Evolutionary conservation across 1,140 invertebrate genomes (phyloP), one percentile per base, ranked within the genome.

Genomic region (Drosophila obscura): DNA sequence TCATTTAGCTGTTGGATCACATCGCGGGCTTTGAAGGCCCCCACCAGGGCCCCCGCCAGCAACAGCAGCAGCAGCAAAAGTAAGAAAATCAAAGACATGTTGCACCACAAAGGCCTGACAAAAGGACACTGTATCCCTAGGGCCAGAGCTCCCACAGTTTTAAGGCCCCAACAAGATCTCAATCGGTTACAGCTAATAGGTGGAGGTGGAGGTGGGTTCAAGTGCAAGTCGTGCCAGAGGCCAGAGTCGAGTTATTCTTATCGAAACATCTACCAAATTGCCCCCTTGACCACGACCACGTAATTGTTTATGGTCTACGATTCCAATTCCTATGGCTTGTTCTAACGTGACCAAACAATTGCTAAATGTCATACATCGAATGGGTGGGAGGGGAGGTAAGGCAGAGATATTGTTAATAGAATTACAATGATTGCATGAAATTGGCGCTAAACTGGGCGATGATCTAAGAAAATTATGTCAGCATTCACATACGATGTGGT

Each of bases 401-500:
- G 44, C 44, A 55, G 44, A 74, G 60, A 75, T 68, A 77, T 63
- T 77, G 57, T 61, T 77, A 69, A 69, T 69, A 69, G 68, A 69
- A 78, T 73, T 73, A 73, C 58, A 72, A 39, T 65, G 65, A 79
- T 67, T 78, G 69, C 60, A 74, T 64, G 71, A 39, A 77, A 77
- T 64, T 74, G 50, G 63, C 67, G 73, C 67, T 77, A 68, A 81
- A 57, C 63, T 77, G 60, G 67, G 63, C 68, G 73, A 63, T 82
- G 73, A 74, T 82, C 78, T 81, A 77, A 81, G 78, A 73, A 41
- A 82, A 77, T 82, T 77, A 74, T 82, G 69, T 69, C 64, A 81
- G 73, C 49, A 13, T 39, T 11, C 31, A 5, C 31, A 5, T 28
- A 28, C 26, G 26, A 0, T 28, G 26, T 77, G 79, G 68, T 52